A percentile compares a stretch with the other conserved stretches of the same genome.
Conservation (phyloP, 2,113 vertebrate species). For the Embiotoca jacksoni region DNA sequence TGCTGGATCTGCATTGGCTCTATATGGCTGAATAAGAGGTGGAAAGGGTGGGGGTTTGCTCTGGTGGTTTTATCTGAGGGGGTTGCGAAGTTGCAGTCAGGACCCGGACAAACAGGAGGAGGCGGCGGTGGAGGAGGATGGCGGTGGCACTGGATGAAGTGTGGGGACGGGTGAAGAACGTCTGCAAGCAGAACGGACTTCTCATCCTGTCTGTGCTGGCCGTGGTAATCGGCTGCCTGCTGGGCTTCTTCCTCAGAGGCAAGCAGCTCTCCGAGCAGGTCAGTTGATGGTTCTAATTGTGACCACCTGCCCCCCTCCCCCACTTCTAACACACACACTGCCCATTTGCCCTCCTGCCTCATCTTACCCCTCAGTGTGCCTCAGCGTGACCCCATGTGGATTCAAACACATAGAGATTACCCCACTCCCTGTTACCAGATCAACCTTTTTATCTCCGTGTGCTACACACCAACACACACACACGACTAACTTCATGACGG, state of each 20-base stretch:
- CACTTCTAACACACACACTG: not conserved
- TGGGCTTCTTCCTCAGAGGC: constrained; percentile 96
- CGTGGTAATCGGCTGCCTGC: constrained; percentile 95
- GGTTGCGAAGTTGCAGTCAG: constrained; percentile 50
- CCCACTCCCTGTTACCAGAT: not conserved
- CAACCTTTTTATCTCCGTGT: constrained; percentile 1
- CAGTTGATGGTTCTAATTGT: constrained; percentile 63
- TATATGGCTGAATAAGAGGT: constrained; percentile 76
- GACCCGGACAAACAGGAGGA: constrained; percentile 64
- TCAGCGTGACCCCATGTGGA: constrained; percentile 7
- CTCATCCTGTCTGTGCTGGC: constrained; percentile 96
- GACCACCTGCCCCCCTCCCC: not conserved
- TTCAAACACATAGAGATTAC: constrained; percentile 27
- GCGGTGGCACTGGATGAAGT: constrained; percentile 87
- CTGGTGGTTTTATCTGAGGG: constrained; percentile 51
- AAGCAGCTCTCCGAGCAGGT: constrained; percentile 95
- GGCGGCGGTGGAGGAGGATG: constrained; percentile 82
- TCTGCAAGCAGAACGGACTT: constrained; percentile 94
- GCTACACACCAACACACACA: constrained; percentile 2
- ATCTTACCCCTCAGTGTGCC: not conserved
- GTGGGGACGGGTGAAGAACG: constrained; percentile 90
- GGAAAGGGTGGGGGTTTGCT: constrained; percentile 26
- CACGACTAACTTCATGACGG: not conserved
- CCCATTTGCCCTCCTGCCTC: not conserved
- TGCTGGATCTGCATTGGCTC: constrained; percentile 42